Evolutionary conservation across 35 echinoderm and acorn worm genomes (phyloP).

Genomic region (Apostichopus japonicus): DNA sequence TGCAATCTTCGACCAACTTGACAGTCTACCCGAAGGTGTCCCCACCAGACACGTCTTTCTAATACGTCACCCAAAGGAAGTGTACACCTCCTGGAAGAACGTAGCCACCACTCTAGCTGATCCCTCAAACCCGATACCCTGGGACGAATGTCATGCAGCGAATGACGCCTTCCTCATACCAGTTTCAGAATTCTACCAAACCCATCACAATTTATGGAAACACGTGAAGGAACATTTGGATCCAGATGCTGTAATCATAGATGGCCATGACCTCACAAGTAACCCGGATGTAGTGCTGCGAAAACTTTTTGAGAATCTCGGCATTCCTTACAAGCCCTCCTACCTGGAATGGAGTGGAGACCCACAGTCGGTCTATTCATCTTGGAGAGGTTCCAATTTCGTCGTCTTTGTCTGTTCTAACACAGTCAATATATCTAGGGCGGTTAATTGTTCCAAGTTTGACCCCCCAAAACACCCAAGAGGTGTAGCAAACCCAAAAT

Average conservation of each 20-base stretch:
- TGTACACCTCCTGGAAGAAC: constrained; percentile 10
- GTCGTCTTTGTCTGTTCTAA: background rate
- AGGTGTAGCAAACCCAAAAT: constrained; percentile 17
- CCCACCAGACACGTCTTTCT: constrained; percentile 4
- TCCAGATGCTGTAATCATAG: background rate
- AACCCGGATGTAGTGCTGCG: constrained; percentile 1
- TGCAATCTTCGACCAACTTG: constrained; percentile 1
- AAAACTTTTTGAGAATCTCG: constrained; percentile 10
- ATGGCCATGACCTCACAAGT: constrained; percentile 20
- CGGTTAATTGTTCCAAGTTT: background rate
- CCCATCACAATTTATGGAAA: background rate
- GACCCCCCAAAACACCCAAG: background rate
- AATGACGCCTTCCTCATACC: background rate
- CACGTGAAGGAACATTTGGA: constrained; percentile 20
- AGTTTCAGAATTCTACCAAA: background rate
- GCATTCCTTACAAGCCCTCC: constrained; percentile 6
- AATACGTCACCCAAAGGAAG: background rate
- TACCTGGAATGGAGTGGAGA: constrained; percentile 40
- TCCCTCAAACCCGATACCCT: background rate
- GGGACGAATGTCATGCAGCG: constrained; percentile 2
- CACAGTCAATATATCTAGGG: background rate
- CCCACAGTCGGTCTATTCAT: constrained; percentile 25
- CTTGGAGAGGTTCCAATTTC: constrained; percentile 6
- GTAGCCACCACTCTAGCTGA: background rate
- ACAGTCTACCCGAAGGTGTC: background rate